These are phyloP conservation scores for Cactoblastis cactorum DNA, from an alignment of 2,888 invertebrate species.

Conservation along the genomic window DNA sequence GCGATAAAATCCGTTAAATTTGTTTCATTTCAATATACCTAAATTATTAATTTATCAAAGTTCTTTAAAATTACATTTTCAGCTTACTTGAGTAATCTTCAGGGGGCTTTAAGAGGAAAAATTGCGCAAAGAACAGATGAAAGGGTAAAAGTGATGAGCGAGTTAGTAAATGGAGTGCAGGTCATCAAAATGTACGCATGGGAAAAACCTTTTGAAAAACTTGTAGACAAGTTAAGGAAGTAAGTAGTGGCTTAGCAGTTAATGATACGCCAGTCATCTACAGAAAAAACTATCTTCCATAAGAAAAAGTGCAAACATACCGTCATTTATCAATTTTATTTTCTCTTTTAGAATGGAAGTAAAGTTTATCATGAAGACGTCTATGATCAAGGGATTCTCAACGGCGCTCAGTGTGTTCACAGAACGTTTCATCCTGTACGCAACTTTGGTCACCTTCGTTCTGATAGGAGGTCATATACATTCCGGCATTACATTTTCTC, in stretches of 20 bases:
- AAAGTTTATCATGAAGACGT: constrained; percentile 81
- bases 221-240: constrained; percentile 84
- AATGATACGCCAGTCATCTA: no score
- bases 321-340: no score
- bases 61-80: constrained; percentile 25
- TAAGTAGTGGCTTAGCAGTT: constrained; percentile 48
- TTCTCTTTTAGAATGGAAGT: constrained; percentile 81
- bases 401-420: constrained; percentile 87
- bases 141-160: constrained; percentile 88
- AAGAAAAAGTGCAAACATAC: no score
- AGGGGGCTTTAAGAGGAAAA: constrained; percentile 74
- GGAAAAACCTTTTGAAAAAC: constrained; percentile 87
- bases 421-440: constrained; percentile 89
- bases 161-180: constrained; percentile 87
- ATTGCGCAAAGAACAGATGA: constrained; percentile 86
- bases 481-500: constrained; percentile 85
- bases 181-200: constrained; percentile 94
- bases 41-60: neutral
- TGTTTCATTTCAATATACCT: no score
- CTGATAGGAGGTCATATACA: constrained; percentile 80
- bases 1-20: no score
- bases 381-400: constrained; percentile 83
- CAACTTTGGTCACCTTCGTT: constrained; percentile 88
- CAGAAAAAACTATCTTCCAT: no score
- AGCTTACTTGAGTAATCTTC: constrained; percentile 69